Percentiles rank a stretch among this genome's conserved stretches.
Evolutionary conservation across 2,797 vertebrate genomes (phyloP).

Genomic region (Trichosurus vulpecula): DNA sequence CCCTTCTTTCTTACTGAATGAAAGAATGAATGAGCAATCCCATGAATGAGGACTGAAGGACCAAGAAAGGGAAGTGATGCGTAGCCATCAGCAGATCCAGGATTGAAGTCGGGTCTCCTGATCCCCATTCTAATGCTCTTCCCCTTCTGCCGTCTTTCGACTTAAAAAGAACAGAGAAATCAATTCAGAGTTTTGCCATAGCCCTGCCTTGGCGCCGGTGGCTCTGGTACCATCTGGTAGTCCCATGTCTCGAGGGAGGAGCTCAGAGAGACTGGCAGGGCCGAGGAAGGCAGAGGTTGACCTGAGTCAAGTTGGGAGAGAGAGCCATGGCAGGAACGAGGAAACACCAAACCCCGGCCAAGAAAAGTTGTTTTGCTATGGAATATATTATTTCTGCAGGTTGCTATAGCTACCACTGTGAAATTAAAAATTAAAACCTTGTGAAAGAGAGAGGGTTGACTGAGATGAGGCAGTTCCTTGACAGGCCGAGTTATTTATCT

Average conservation of each 20-base stretch:
- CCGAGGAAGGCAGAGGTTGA: slow-evolving; percentile 52
- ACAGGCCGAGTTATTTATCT: slow-evolving; percentile 74
- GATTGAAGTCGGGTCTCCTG: not conserved
- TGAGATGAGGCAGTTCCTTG: slow-evolving; percentile 81
- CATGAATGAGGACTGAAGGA: slow-evolving; percentile 34
- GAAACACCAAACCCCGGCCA: slow-evolving; percentile 75
- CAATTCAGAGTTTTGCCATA: not conserved
- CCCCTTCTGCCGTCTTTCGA: not conserved
- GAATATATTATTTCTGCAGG: slow-evolving; percentile 83
- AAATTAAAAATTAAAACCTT: slow-evolving; percentile 86
- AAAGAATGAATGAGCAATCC: slow-evolving; percentile 44
- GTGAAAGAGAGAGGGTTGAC: slow-evolving; percentile 83
- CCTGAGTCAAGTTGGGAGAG: slow-evolving; percentile 66
- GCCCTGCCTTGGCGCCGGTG: not conserved
- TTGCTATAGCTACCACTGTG: slow-evolving; percentile 87
- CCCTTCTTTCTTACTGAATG: not conserved
- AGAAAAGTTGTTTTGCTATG: slow-evolving; percentile 80
- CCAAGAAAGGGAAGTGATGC: not conserved
- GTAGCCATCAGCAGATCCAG: not conserved
- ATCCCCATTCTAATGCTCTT: not conserved
- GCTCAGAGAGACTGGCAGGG: not conserved
- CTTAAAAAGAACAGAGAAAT: not conserved
- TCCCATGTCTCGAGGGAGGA: not conserved
- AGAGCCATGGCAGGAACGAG: slow-evolving; percentile 65
- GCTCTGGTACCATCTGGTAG: not conserved